phyloP scores from a whole-genome alignment of 2,797 vertebrate species.

The Propithecus deckenii region DNA sequence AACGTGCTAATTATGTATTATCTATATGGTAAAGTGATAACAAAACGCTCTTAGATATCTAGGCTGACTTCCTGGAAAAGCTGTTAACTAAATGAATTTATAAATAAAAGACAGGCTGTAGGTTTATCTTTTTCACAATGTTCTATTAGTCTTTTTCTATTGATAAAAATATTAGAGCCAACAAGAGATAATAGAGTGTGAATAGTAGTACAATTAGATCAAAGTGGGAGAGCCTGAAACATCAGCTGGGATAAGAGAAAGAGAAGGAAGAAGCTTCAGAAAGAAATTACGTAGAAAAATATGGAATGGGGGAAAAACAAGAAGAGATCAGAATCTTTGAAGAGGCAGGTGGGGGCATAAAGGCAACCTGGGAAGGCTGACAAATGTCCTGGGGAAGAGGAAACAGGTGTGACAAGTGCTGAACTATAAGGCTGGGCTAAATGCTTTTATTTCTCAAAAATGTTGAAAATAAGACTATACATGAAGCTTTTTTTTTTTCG shows the following conservation, averaged over 20 bases:
- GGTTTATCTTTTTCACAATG: neutral
- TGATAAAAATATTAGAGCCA: constrained; percentile 16
- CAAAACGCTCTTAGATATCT: neutral
- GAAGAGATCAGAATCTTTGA: neutral
- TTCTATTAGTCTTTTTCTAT: neutral
- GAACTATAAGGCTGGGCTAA: neutral
- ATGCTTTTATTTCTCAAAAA: constrained; percentile 25
- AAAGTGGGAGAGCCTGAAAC: neutral
- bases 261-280: neutral
- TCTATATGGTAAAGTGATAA: neutral
- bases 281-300: neutral
- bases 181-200: neutral
- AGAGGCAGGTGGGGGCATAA: neutral
- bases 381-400: neutral
- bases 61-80: neutral
- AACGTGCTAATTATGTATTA: neutral
- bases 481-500: neutral
- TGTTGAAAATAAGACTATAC: neutral
- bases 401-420: neutral
- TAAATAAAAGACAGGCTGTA: neutral
- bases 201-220: neutral
- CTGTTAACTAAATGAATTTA: constrained; percentile 17
- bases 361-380: neutral
- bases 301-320: neutral
- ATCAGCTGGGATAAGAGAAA: neutral